Conservation (phyloP, 2,888 invertebrate species). For the Drosophila borealis region DNA sequence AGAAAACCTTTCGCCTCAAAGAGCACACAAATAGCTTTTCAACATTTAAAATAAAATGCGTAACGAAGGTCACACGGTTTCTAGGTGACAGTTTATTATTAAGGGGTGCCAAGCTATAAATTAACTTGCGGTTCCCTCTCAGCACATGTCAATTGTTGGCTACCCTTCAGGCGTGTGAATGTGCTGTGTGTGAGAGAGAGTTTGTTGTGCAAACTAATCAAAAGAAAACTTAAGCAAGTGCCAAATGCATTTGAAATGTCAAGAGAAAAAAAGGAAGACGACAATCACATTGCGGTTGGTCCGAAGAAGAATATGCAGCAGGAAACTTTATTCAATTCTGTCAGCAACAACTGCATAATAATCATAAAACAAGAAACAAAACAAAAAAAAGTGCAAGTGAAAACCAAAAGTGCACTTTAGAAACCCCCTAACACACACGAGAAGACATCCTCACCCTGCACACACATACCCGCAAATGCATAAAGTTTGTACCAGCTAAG, state of each 20-base stretch:
- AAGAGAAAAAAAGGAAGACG: slow-evolving; percentile 10
- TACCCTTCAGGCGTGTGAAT: slow-evolving; percentile 1
- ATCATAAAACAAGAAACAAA: slow-evolving; percentile 53
- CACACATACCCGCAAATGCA: slow-evolving; percentile 59
- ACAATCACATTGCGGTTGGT: slow-evolving; percentile 1
- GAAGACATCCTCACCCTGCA: too few relatives aligned
- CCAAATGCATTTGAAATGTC: slow-evolving; percentile 40
- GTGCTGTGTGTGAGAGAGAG: slow-evolving; percentile 2
- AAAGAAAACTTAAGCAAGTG: slow-evolving; percentile 68
- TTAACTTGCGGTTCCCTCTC: slow-evolving; percentile 2
- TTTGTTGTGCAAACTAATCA: slow-evolving; percentile 66
- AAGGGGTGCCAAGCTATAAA: background rate
- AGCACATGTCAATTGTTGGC: slow-evolving; percentile 33
- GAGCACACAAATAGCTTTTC: slow-evolving; percentile 29
- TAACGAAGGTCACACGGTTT: slow-evolving; percentile 25
- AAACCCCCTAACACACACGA: slow-evolving; percentile 12
- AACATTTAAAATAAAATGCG: slow-evolving; percentile 6
- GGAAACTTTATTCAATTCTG: slow-evolving; percentile 73
- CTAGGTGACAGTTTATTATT: slow-evolving; percentile 7
- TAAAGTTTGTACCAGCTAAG: slow-evolving; percentile 58
- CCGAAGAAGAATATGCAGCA: too few relatives aligned
- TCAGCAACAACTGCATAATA: slow-evolving; percentile 59
- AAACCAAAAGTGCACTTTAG: slow-evolving; percentile 69
- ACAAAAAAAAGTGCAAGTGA: slow-evolving; percentile 29
- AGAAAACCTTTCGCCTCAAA: slow-evolving; percentile 4